A percentile compares a stretch with the other conserved stretches of the same genome.
Evolutionary conservation across 2,888 invertebrate species (phyloP).

Genomic region (Pyrocoelia pectoralis): DNA sequence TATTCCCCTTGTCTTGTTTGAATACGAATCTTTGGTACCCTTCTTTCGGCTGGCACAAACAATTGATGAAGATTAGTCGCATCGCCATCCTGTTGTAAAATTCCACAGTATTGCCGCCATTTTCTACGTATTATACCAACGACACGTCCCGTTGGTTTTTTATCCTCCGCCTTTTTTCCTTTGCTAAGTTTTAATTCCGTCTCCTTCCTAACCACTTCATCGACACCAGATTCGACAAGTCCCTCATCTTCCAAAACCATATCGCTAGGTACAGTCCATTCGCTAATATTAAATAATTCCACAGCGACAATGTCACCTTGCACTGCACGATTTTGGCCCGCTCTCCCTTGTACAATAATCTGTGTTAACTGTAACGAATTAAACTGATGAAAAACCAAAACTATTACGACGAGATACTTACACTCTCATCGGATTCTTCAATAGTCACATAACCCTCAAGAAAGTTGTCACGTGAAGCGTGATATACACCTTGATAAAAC

Average conservation of each 20-base stretch:
- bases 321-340: slow-evolving; percentile 89
- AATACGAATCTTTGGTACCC: slow-evolving; percentile 93
- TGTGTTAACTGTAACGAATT: slow-evolving; percentile 50
- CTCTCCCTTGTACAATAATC: slow-evolving; percentile 86
- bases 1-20: slow-evolving; percentile 91
- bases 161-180: slow-evolving; percentile 44
- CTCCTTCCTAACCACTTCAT: slow-evolving; percentile 71
- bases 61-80: slow-evolving; percentile 76
- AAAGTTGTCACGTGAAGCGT: slow-evolving; percentile 92
- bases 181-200: slow-evolving; percentile 32
- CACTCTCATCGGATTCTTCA: slow-evolving; percentile 80
- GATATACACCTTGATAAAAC: slow-evolving; percentile 81
- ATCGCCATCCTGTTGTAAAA: slow-evolving; percentile 76
- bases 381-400: background rate
- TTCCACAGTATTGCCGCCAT: slow-evolving; percentile 98
- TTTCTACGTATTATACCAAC: slow-evolving; percentile 97
- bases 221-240: slow-evolving; percentile 68
- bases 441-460: slow-evolving; percentile 89
- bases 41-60: slow-evolving; percentile 93
- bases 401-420: slow-evolving; percentile 66
- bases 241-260: slow-evolving; percentile 81
- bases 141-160: slow-evolving; percentile 75
- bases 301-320: slow-evolving; percentile 95
- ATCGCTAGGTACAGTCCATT: slow-evolving; percentile 93
- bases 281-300: slow-evolving; percentile 83